These are phyloP conservation scores for Phyto melanocephala DNA, from an alignment of 2,888 invertebrate species.

Conservation along the genomic window DNA sequence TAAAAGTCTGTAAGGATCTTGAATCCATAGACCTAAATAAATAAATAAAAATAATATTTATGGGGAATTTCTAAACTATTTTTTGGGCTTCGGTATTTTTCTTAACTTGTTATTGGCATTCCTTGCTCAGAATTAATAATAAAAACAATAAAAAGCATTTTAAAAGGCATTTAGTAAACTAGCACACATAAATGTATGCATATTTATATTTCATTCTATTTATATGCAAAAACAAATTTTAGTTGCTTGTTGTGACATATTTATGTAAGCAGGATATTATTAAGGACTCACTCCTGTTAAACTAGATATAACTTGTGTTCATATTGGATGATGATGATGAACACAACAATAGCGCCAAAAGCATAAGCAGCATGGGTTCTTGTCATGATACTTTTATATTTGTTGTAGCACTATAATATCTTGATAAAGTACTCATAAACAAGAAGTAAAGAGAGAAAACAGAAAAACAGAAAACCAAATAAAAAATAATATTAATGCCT, in stretches of 20 bases:
- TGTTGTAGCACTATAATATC: neutral
- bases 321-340: neutral
- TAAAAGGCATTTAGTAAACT: too few relatives aligned
- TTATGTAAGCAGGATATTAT: conserved; percentile 52
- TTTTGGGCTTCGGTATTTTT: too few relatives aligned
- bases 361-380: neutral
- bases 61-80: too few relatives aligned
- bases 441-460: neutral
- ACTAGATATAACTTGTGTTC: conserved; percentile 22
- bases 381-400: conserved; percentile 11
- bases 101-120: too few relatives aligned
- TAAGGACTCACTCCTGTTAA: conserved; percentile 43
- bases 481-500: conserved; percentile 51
- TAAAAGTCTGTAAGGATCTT: too few relatives aligned
- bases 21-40: too few relatives aligned
- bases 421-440: conserved; percentile 29
- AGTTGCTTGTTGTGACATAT: conserved; percentile 45
- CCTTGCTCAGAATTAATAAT: too few relatives aligned
- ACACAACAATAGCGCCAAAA: neutral
- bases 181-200: neutral
- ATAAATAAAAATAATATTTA: too few relatives aligned
- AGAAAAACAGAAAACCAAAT: neutral
- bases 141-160: too few relatives aligned
- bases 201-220: too few relatives aligned
- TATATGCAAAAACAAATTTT: too few relatives aligned